Conservation (phyloP, 2,797 vertebrate species). For the Coranthus polyacanthus region DNA sequence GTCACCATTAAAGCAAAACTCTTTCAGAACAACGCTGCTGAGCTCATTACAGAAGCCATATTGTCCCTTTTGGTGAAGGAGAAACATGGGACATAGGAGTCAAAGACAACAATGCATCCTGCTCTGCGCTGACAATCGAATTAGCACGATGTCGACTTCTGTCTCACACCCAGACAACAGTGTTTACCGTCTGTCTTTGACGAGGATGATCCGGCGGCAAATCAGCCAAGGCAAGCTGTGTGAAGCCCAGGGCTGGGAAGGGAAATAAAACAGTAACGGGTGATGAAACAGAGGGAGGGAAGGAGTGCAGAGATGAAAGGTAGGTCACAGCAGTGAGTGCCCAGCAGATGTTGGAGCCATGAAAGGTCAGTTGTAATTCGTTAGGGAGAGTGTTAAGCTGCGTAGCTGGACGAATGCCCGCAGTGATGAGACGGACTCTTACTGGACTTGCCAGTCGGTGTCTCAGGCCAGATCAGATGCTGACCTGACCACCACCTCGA, state of each 20-base stretch:
- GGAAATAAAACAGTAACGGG: neutral
- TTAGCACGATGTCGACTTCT: slow-evolving; percentile 40
- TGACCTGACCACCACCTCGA: slow-evolving; percentile 19
- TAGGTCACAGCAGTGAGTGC: slow-evolving; percentile 47
- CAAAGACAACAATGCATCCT: neutral
- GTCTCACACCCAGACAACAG: slow-evolving; percentile 41
- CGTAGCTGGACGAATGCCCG: slow-evolving; percentile 32
- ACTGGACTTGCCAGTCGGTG: slow-evolving; percentile 5
- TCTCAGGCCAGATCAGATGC: slow-evolving; percentile 4
- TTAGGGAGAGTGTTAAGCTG: slow-evolving; percentile 44
- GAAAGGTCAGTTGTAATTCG: slow-evolving; percentile 65
- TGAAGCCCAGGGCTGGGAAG: neutral
- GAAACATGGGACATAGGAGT: slow-evolving; percentile 13
- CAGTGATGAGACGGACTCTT: slow-evolving; percentile 19
- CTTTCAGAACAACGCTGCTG: slow-evolving; percentile 4
- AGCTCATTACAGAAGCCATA: slow-evolving; percentile 29
- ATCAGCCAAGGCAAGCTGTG: slow-evolving; percentile 16
- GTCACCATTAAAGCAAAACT: slow-evolving; percentile 21
- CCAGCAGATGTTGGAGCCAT: slow-evolving; percentile 66
- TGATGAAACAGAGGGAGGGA: slow-evolving; percentile 34
- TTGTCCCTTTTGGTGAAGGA: slow-evolving; percentile 25
- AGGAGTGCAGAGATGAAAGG: slow-evolving; percentile 46
- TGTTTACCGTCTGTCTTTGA: slow-evolving; percentile 34
- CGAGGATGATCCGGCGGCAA: slow-evolving; percentile 18
- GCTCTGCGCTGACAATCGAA: slow-evolving; percentile 18